Evolutionary conservation across 1,140 invertebrate genomes (phyloP), one percentile per base, ranked within the genome.

Genomic region (Chironomus tepperi): DNA sequence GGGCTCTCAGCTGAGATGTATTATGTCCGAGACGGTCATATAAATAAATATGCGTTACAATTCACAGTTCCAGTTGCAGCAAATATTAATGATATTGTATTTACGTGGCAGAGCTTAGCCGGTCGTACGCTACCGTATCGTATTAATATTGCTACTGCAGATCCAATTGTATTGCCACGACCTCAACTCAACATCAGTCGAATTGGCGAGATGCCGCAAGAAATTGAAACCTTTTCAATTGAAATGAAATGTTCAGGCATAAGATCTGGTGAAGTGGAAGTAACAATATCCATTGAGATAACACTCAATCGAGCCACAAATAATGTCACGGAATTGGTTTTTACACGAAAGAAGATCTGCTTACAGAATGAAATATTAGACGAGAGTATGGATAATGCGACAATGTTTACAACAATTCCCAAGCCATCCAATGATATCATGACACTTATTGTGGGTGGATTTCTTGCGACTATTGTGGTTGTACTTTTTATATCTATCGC

Each of bases 1-100:
- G 94, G 94, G 80, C 84, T 96, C 76, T 86, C 89, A 74, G 91
- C 91, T 2, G 93, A 96, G 80, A 83, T 96, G 65, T 95, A 90
- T 83, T 97, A 96, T 81, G 93, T 96, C n/a, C 85, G 91, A 70
- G 91, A 95, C 77, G 94, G 94, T 6, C 89, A 91, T 77, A 88
- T 95, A 79, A 96, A 96, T 81, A 88, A 91, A 77, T 95, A 96
- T 79, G 94, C 94, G 0, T 84, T 96, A 67, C 90, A 93, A 79
- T 97, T 95, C 80, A 87, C 90, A 64, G 89, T 97, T 10, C 90
- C 92, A 0, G 89, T 96, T 65, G 90, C 91, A 7, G 89, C 91
- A 1, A 89, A 91, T 77, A 89, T 95, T 75, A 87, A 88, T 74
- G 89, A 93, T 77, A 87, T 96, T 18, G 90, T 93, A 79, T 96